Evolutionary conservation across 2,797 vertebrate genomes (phyloP).

Genomic region (Sparus aurata): DNA sequence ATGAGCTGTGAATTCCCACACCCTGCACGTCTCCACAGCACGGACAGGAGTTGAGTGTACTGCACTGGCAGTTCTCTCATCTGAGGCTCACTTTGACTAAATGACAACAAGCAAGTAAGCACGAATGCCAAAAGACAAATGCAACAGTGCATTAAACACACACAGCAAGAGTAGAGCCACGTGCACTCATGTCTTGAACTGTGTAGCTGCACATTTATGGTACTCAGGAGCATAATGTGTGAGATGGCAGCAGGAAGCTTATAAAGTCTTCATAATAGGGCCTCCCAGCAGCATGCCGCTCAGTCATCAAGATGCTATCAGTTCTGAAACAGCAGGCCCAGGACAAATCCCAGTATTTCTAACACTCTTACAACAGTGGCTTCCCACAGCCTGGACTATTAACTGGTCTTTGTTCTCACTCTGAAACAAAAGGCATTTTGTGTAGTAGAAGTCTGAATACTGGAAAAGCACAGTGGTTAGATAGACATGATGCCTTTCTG

Average conservation of each 20-base stretch:
- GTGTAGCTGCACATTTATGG: slow-evolving; percentile 38
- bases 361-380: slow-evolving; percentile 64
- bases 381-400: slow-evolving; percentile 57
- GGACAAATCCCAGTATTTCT: slow-evolving; percentile 64
- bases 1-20: slow-evolving; percentile 10
- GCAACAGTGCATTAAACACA: slow-evolving; percentile 40
- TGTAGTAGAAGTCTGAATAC: slow-evolving; percentile 49
- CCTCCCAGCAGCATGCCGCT: slow-evolving; percentile 64
- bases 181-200: slow-evolving; percentile 39
- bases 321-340: slow-evolving; percentile 69
- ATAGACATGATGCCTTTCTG: slow-evolving; percentile 27
- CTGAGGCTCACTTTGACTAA: slow-evolving; percentile 12
- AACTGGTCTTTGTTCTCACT: slow-evolving; percentile 74
- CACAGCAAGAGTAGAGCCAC: slow-evolving; percentile 28
- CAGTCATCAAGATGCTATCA: slow-evolving; percentile 79
- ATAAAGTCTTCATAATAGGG: slow-evolving; percentile 70
- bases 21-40: not conserved
- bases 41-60: not conserved
- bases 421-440: slow-evolving; percentile 73
- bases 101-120: slow-evolving; percentile 30
- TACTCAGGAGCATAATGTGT: slow-evolving; percentile 57
- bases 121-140: slow-evolving; percentile 37
- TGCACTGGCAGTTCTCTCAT: slow-evolving; percentile 10
- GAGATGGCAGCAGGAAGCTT: slow-evolving; percentile 71
- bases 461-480: slow-evolving; percentile 5